Evolutionary conservation across 2,888 invertebrate species (phyloP), one percentile per base, ranked within the genome.

Genomic region (Rhamnusium bicolor): DNA sequence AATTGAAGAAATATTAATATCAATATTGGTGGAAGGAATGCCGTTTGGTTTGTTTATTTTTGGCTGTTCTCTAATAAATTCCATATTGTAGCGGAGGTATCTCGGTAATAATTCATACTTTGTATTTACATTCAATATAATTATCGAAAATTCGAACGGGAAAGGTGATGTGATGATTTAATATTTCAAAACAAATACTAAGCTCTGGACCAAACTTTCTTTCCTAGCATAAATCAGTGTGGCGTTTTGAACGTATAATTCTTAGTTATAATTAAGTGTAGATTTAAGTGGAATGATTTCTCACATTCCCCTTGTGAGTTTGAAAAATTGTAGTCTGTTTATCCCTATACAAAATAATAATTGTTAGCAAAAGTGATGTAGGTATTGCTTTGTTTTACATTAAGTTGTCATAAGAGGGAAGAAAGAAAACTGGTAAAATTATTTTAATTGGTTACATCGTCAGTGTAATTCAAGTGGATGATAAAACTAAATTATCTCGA

Each of bases 1-100:
- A 81, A 82, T 82, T 81, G 80, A 81, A 81, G 80, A 79, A 79
- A 69, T 81, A 81, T 81, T 82, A 80, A 81, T 81, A 82, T 80
- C 80, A 80, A 81, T 81, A 80, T 79, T 80, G 76, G 77, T 76
- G 74, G 72, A 74, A 74, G 78, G 80, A 82, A 80, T 79, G 79
- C 70, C 73, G 79, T 69, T 69, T 16, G 46, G 68, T 63, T 66
- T 73, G 46, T 68, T 69, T 61, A n/a, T 8, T 16, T 12, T 19
- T 32, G 14, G n/a, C n/a, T n/a, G 40, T 24, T 24, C 24, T 2
- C 24, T 24, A 24, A 4, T 40, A 40, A 40, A 40, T 40, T 1
- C 40, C 40, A 40, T 40, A 40, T 14, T 40, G 40, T n/a, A 40
- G 12, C 40, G n/a, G 40, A n/a, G 32, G 32, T 32, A 32, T 0